Evolutionary conservation across 2,888 invertebrate species (phyloP), one percentile per base, ranked within the genome.

Genomic region (Arctia plantaginis): DNA sequence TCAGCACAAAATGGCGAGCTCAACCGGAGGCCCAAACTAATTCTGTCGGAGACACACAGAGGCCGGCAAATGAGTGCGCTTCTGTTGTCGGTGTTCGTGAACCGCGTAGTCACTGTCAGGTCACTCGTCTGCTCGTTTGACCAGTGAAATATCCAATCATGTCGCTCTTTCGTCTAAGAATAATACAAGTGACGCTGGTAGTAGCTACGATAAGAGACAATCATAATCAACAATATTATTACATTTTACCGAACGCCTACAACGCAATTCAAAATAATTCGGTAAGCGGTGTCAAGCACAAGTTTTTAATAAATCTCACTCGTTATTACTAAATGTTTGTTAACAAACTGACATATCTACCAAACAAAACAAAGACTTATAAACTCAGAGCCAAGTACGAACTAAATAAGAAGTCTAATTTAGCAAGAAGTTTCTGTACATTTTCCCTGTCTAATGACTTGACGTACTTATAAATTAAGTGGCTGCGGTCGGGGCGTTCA

Each of bases 381-480:
- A 55, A 55, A 55, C n/a, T 10, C 13, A 27, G 3, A 55, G 23
- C 55, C 1, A 6, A 59, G n/a, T 13, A 59, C n/a, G 13, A 59
- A 59, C 27, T 59, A 59, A 59, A 15, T 59, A 59, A 59, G 27
- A 59, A 59, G 59, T 59, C 59, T 59, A 59, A 27, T 59, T 59
- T 27, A n/a, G n/a, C 15, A 27, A 59, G 27, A 59, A 59, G 59
- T 59, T 59, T 27, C 59, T 15, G 59, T 15, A 13, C 59, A 3
- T 27, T 27, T 59, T n/a, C 27, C 59, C 15, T 27, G 15, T 59
- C 59, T 59, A 59, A 59, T 59, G 27, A 55, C 55, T 55, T 55
- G n/a, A 27, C 27, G 13, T 59, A 27, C 27, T 15, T 59, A 27
- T 59, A 27, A 59, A 59, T 59, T 27, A 59, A 59, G 59, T 27